Conservation (phyloP, 2,888 invertebrate species). For the Arrhopalites spinosus region DNA sequence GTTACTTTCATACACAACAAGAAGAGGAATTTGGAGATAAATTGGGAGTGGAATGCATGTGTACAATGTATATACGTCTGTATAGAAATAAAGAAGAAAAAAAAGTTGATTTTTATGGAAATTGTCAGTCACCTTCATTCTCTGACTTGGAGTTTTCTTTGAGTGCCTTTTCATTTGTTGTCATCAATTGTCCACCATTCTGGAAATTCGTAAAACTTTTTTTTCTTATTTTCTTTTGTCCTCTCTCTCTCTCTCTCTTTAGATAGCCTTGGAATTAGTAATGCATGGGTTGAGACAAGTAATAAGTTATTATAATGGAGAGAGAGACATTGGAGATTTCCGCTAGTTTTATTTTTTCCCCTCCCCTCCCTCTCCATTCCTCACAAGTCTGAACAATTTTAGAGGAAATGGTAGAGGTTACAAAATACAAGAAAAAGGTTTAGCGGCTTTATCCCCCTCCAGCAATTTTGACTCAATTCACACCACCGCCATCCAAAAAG, state of each 20-base stretch:
- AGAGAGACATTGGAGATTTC: neutral
- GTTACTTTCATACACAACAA: neutral
- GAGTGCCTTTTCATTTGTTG: too few species aligned
- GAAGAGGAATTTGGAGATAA: too few species aligned
- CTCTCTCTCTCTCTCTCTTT: neutral
- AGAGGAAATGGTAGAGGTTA: neutral
- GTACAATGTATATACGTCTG: too few species aligned
- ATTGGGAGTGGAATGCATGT: too few species aligned
- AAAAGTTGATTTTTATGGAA: too few species aligned
- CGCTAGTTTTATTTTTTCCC: neutral
- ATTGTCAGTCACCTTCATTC: too few species aligned
- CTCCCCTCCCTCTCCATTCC: neutral
- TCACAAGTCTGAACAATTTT: neutral
- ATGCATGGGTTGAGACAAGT: neutral
- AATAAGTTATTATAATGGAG: too few species aligned
- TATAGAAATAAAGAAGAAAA: too few species aligned
- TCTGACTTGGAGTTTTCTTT: too few species aligned
- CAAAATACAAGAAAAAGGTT: conserved; percentile 20
- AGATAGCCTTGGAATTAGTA: neutral
- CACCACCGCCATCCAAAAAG: neutral
- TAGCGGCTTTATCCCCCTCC: conserved; percentile 2
- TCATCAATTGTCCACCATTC: too few species aligned
- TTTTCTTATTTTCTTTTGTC: neutral
- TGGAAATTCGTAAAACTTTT: neutral
- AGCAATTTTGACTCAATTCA: conserved; percentile 20